Evolutionary conservation across 2,113 vertebrate species (phyloP), one percentile per base, ranked within the genome.

Genomic region (Podilymbus podiceps): DNA sequence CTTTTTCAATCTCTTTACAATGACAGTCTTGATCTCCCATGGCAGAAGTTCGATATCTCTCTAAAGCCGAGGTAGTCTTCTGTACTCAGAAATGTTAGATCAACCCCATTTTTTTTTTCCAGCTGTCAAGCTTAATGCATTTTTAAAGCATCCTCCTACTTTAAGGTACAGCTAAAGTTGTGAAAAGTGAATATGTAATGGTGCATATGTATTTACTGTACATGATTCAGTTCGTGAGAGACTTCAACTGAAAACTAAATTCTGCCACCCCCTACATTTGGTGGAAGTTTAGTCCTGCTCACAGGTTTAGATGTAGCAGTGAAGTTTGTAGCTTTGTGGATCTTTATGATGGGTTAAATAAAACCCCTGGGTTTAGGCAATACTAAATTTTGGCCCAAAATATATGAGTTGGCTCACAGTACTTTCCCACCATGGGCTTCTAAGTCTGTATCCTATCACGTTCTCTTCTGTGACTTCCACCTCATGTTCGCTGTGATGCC

Each of bases 131-230:
- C 27, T 49, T 77, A 83, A 88, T 86, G 68, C 21, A 60, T 96
- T 82, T 96, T 95, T 55, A 85, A 95, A 95, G 66, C 31, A 90
- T 91, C 53, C 83, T 81, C 42, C n/a, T 88, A 46, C 87, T 93
- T 84, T 80, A 84, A 71, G 50, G 31, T 67, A 85, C 62, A 74
- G 22, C 25, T 73, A 7, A 86, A 90, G 15, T 33, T 90, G 52
- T 85, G 69, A 85, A 62, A 78, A 76, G 31, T 52, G 56, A 76
- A 12, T 64, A 53, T 62, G 19, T 87, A 89, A 30, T 2, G 7
- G 15, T 64, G 33, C 19, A 30, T 68, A 27, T 80, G 15, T 73
- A 55, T 89, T 78, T 92, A 56, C 40, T 73, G 24, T 74, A 28
- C 5, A 3, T 22, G 8, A 71, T 28, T 21, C 49, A 68, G 17